Base-by-base conservation (phyloP, 1,140 invertebrate species). In the Drosophila oshimai region DNA sequence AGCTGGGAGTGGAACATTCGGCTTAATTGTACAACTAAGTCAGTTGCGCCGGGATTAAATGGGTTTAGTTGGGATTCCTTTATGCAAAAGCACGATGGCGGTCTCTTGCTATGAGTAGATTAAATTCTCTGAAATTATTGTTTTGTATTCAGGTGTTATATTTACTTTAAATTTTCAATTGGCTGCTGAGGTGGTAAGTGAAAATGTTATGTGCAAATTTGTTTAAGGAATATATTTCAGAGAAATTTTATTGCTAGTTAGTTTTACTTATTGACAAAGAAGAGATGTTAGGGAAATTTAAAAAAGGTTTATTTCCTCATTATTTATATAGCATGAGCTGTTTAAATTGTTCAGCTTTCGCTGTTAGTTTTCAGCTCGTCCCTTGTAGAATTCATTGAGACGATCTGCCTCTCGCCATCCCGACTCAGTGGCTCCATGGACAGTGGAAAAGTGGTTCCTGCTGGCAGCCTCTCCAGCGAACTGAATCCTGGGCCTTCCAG, bases 381-480 rank as follows among this genome's bases (percentile, higher is more conserved):
- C 33, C 12, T 47, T 46, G 22, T 90, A 90, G 20, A 72, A 89
- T 18, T 65, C 47, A 28, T 71, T 69, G 2, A 91, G 62, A 0
- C 90, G 79, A 41, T 96, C 92, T 1, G 96, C 96, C 91, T 97
- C 96, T 46, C 95, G 92, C 91, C 94, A 95, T 1, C 96, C 96
- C 18, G 93, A 93, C 90, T 95, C 94, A 1, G 96, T 91, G 2
- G 96, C 96, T 4, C 96, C 96, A 89, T 97, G 96, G 1, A 96
- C 96, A 1, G 95, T 95, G 2, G 94, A 94, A 81, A 94, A 95
- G 83, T 93, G 94, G 49, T 93, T 91, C 15, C 93, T 89, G 47
- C 94, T 93, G 0, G 95, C 94, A 0, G 95, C 95, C 91, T 96
- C 95, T 0, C 95, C 95, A 10, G 94, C 95, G 83, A 96, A 96